Base-by-base conservation (phyloP, 2,888 invertebrate species). In the Gymnosoma rotundatum region DNA sequence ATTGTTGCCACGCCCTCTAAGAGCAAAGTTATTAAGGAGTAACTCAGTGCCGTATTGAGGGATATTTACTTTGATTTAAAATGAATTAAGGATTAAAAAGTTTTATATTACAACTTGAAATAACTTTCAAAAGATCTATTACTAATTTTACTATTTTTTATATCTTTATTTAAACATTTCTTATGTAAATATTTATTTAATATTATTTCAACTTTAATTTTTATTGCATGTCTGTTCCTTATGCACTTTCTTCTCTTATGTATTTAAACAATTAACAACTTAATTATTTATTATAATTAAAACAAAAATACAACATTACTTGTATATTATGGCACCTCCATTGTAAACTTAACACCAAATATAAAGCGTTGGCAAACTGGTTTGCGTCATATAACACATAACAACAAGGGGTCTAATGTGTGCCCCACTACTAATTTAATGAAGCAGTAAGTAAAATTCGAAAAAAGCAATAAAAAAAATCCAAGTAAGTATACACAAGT, bases 321-420 rank as follows among this genome's bases (percentile, higher is more conserved):
- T 64, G 58, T 45, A 32, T 32, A 6, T 32, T 25, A 52, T 36
- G 16, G 0, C 42, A 70, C n/a, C 2, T 58, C 25, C 48, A n/a
- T 54, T 14, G 20, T 18, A 42, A 20, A 5, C 4, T 54, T 16
- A 54, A 45, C 50, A 18, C 6, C 7, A 50, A 54, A n/a, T 8
- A 32, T n/a, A 87, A 93, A 99, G 98, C 95, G 94, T 89, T 99
- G 99, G 99, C 97, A 98, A 93, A 95, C 95, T 90, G 95, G 96
- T 83, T 94, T 99, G 86, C 95, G 98, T 88, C 94, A 94, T 88
- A 95, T 99, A 90, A 98, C 98, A 83, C 98, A 99, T 94, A 99
- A 98, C 93, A 97, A 96, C 93, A 99, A 98, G 94, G 96, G 96
- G 91, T 97, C 96, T 93, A 99, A 99, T 93, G 96, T 98, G 87